Evolutionary conservation across 2,113 vertebrate species (phyloP).

Genomic region (Nipponia nippon): DNA sequence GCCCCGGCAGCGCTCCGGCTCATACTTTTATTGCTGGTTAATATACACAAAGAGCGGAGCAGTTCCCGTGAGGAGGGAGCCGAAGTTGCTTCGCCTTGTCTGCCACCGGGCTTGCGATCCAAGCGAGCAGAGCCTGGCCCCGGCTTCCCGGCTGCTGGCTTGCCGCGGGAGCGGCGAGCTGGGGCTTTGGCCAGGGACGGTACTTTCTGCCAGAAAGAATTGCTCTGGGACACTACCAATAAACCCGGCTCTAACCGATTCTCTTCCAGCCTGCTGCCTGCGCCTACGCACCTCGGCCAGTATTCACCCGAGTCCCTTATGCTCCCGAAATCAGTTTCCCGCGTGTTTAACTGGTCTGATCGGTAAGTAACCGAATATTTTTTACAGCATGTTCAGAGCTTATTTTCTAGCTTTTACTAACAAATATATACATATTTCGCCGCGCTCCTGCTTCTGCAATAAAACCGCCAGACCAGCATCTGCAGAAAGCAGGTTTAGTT

Average conservation of each 20-base stretch:
- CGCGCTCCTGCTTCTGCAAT: conserved; percentile 49
- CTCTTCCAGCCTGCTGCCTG: conserved; percentile 4
- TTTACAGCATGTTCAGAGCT: conserved; percentile 68
- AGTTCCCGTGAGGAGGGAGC: not conserved
- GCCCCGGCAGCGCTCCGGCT: not conserved
- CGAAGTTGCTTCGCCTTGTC: not conserved
- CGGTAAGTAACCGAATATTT: conserved; percentile 77
- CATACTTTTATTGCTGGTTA: not conserved
- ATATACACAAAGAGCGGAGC: not conserved
- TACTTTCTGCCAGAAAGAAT: not conserved
- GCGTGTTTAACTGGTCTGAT: conserved; percentile 25
- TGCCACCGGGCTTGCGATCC: not conserved
- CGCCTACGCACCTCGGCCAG: not conserved
- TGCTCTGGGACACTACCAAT: not conserved
- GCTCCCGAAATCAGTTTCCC: not conserved
- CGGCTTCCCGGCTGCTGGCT: not conserved
- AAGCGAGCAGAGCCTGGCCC: rapidly evolving
- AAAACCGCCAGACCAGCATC: conserved; percentile 8
- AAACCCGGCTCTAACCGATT: not conserved
- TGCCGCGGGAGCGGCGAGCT: not conserved
- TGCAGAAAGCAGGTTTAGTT: conserved; percentile 58
- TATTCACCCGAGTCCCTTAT: not conserved
- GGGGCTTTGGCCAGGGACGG: not conserved
- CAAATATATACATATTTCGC: conserved; percentile 64
- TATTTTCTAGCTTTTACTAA: conserved; percentile 71